Conservation (phyloP, 1,140 invertebrate genomes). For the Parasteatoda tepidariorum region DNA sequence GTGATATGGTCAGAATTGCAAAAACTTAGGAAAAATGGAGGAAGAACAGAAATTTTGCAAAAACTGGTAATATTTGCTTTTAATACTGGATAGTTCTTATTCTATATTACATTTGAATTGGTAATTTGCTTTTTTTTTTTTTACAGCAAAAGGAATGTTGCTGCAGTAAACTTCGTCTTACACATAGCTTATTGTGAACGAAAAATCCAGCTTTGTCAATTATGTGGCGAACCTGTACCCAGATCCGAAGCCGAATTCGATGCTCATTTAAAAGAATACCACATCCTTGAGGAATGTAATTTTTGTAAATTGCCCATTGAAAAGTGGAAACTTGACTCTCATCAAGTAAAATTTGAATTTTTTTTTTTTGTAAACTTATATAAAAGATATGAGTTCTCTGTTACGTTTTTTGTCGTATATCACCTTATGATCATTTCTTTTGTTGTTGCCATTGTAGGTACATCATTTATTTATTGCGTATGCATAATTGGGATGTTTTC, state of each 20-base stretch:
- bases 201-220: not conserved
- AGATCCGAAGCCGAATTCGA: not conserved
- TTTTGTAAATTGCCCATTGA: not conserved
- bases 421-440: no score
- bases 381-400: not conserved
- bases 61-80: constrained; percentile 19
- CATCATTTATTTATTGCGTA: no score
- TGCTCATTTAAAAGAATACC: not conserved
- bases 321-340: constrained; percentile 16
- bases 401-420: no score
- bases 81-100: not conserved
- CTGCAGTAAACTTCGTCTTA: not conserved
- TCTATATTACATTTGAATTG: not conserved
- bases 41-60: not conserved
- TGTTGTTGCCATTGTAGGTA: no score
- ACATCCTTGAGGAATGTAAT: not conserved
- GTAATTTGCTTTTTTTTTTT: not conserved
- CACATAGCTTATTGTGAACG: not conserved
- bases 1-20: no score
- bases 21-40: no score
- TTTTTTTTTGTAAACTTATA: not conserved
- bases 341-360: not conserved
- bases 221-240: not conserved
- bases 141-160: not conserved
- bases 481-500: no score